Evolutionary conservation across 2,113 vertebrate genomes (phyloP).

Genomic region (Saccopteryx leptura): DNA sequence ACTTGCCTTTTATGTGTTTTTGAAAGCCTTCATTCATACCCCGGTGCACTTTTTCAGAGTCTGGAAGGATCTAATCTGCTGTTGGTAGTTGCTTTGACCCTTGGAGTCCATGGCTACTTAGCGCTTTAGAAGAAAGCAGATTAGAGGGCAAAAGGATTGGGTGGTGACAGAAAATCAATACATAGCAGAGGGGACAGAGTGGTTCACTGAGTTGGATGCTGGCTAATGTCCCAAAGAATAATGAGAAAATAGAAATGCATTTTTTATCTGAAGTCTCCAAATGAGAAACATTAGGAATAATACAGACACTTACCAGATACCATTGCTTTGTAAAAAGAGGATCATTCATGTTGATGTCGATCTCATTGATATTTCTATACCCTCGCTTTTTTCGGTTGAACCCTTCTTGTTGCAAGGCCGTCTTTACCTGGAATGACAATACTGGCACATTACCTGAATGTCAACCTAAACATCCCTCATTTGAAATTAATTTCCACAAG

Average conservation of each 20-base stretch:
- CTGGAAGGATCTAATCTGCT: neutral
- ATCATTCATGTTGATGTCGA: constrained; percentile 97
- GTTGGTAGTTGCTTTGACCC: neutral
- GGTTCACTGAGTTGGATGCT: neutral
- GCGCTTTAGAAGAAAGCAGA: constrained; percentile 45
- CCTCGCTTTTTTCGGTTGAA: constrained; percentile 96
- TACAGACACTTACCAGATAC: constrained; percentile 95
- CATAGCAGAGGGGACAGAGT: neutral
- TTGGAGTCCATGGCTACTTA: neutral
- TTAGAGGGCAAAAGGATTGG: neutral
- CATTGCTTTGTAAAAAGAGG: constrained; percentile 98
- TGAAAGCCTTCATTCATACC: neutral
- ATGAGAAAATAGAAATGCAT: constrained; percentile 36
- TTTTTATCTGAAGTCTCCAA: neutral
- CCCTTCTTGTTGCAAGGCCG: constrained; percentile 94
- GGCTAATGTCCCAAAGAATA: neutral
- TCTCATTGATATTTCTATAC: constrained; percentile 95
- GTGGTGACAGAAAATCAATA: constrained; percentile 31
- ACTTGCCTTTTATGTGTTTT: constrained; percentile 22
- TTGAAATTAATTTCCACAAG: constrained; percentile 18
- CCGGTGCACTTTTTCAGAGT: neutral
- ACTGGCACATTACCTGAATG: constrained; percentile 48
- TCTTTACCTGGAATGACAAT: constrained; percentile 92
- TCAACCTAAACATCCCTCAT: neutral
- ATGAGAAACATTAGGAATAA: constrained; percentile 48